These are phyloP conservation scores for Acanthis flammea DNA, from an alignment of 2,797 vertebrate species.

Conservation along the genomic window DNA sequence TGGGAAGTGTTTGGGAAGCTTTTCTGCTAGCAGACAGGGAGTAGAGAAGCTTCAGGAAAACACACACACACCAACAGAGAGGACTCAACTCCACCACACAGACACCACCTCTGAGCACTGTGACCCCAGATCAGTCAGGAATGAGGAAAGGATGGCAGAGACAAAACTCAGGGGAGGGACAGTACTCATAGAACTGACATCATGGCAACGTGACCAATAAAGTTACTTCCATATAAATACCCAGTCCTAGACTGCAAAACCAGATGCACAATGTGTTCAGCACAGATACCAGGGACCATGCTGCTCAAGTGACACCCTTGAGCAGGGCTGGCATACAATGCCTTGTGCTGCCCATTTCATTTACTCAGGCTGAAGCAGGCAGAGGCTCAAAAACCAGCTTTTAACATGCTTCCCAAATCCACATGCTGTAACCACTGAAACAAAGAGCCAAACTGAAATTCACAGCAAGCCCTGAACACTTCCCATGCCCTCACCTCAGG, in stretches of 20 bases:
- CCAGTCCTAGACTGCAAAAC: neutral
- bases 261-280: neutral
- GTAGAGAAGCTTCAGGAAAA: neutral
- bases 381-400: neutral
- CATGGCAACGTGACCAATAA: neutral
- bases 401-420: conserved; percentile 27
- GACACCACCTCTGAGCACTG: neutral
- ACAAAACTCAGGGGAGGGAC: neutral
- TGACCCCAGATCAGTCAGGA: neutral
- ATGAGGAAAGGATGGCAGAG: neutral
- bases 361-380: conserved; percentile 9
- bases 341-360: neutral
- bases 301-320: neutral
- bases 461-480: conserved; percentile 36
- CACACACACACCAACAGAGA: neutral
- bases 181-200: neutral
- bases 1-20: neutral
- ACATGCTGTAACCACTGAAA: conserved; percentile 45
- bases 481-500: conserved; percentile 61
- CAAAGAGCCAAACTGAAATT: neutral
- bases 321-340: neutral
- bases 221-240: neutral
- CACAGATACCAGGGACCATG: neutral
- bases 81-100: neutral
- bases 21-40: neutral